Evolutionary conservation across 92 coral and sea anemone genomes (phyloP).

Genomic region (Diadumene lineata): DNA sequence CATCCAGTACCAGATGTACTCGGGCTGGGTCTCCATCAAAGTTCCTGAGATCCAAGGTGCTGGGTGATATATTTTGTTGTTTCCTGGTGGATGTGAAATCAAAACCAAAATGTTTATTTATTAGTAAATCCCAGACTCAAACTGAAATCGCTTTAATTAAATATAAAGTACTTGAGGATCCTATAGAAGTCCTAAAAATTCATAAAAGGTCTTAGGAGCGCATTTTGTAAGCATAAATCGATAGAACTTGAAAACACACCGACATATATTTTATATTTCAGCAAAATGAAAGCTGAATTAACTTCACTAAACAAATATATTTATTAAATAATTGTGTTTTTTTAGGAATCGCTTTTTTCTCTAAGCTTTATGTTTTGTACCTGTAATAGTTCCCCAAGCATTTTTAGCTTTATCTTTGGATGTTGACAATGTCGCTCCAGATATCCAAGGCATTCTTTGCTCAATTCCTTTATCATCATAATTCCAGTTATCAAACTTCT

Average conservation of each 20-base stretch:
- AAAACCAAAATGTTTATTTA: too few species aligned
- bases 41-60: conserved; percentile 78
- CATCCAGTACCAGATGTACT: conserved; percentile 5
- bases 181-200: too few species aligned
- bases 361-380: too few species aligned
- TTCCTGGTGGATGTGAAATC: conserved; percentile 2
- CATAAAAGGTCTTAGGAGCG: too few species aligned
- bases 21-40: conserved; percentile 26
- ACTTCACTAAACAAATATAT: neutral
- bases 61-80: conserved; percentile 53
- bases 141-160: too few species aligned
- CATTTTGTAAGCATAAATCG: too few species aligned
- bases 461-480: conserved; percentile 48
- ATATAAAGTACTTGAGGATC: too few species aligned
- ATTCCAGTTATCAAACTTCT: conserved; percentile 73
- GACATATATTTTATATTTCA: too few species aligned
- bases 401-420: conserved; percentile 27
- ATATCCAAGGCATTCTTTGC: conserved; percentile 79
- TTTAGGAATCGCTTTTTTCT: too few species aligned
- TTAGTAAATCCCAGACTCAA: too few species aligned
- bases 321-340: neutral
- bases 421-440: conserved; percentile 59
- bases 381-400: conserved; percentile 55
- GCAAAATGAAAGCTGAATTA: too few species aligned
- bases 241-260: too few species aligned